These are phyloP conservation scores for Odocoileus hemionus DNA, from an alignment of 2,113 vertebrate species.

Conservation along the genomic window DNA sequence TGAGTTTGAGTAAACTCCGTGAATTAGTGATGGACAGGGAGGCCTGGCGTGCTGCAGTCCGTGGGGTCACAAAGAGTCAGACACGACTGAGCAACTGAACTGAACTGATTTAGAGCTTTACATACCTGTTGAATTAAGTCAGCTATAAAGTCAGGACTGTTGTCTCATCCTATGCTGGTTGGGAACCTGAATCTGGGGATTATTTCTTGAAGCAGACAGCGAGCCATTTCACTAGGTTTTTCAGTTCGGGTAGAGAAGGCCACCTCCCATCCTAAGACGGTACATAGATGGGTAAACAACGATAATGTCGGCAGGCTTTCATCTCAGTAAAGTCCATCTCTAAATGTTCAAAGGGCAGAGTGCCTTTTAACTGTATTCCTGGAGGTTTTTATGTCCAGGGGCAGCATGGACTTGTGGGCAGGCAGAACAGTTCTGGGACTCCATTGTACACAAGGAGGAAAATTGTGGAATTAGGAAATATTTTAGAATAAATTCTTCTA, in stretches of 20 bases:
- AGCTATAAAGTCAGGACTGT: background rate
- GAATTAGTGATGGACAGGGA: background rate
- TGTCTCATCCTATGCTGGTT: background rate
- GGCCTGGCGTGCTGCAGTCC: background rate
- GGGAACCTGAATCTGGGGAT: background rate
- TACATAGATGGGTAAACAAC: rapidly evolving
- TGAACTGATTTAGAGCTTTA: background rate
- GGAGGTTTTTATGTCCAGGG: background rate
- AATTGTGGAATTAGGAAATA: background rate
- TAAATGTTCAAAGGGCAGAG: background rate
- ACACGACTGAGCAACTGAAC: background rate
- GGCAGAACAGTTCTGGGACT: rapidly evolving
- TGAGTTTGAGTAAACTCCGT: background rate
- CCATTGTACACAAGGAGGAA: background rate
- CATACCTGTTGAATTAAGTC: background rate
- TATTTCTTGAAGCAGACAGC: background rate
- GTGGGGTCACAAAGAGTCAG: background rate
- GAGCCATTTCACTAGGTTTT: background rate
- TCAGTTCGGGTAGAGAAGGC: background rate
- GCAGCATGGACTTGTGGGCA: background rate
- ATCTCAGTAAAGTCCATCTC: background rate
- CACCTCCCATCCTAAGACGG: background rate
- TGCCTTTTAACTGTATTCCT: background rate
- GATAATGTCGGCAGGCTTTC: background rate
- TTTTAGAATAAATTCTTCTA: background rate